Conservation (phyloP, 2,113 vertebrate genomes). For the Xiphorhynchus elegans region DNA sequence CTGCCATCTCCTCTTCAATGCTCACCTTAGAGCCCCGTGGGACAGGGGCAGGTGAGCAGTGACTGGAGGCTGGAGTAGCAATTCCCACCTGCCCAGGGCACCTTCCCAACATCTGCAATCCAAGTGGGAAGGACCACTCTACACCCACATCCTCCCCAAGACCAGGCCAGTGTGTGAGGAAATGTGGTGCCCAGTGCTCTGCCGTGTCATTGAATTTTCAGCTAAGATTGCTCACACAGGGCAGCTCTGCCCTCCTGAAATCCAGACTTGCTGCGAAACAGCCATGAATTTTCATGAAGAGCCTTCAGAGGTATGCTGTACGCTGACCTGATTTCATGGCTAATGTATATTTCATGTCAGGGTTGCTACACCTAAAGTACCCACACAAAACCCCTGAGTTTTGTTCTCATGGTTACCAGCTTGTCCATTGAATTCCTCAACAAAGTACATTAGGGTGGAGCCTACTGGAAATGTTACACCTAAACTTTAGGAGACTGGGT, state of each 20-base stretch:
- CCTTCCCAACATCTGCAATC: not conserved
- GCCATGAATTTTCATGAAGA: constrained; percentile 3
- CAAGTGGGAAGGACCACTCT: not conserved
- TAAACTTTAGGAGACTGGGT: not conserved
- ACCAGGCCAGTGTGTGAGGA: not conserved
- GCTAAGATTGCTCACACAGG: not conserved
- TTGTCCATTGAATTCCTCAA: not conserved
- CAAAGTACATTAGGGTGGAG: not conserved
- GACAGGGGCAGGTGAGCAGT: not conserved
- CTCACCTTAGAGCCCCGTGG: too few species aligned
- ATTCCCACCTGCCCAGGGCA: not conserved
- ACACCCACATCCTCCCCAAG: not conserved
- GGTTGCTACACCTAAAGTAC: not conserved
- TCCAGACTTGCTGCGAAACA: not conserved
- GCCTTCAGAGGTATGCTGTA: not conserved
- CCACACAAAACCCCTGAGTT: not conserved
- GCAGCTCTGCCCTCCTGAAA: not conserved
- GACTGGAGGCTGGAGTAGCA: not conserved
- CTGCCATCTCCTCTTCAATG: not conserved
- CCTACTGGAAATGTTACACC: not conserved
- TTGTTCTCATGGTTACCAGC: not conserved
- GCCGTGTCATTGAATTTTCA: not conserved
- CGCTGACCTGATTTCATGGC: not conserved
- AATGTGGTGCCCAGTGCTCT: not conserved
- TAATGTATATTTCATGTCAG: constrained; percentile 16